A percentile compares a stretch with the other conserved stretches of the same genome.
Conservation (phyloP, 2,888 invertebrate genomes). For the Ectobius pallidus region DNA sequence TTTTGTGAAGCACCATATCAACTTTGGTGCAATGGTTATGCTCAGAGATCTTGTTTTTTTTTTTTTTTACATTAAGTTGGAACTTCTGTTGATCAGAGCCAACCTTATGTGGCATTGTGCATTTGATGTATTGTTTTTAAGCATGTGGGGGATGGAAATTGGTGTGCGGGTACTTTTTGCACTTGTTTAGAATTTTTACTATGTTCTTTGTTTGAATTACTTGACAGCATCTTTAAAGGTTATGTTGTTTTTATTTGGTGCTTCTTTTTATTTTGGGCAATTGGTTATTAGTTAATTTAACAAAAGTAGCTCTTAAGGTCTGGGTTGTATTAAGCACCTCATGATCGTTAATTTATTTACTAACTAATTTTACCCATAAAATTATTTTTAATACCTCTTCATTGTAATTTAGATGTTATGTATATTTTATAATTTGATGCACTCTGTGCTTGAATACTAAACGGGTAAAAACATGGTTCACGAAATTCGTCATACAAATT, state of each 20-base stretch:
- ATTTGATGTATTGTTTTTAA: slow-evolving; percentile 38
- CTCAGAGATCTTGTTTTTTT: slow-evolving; percentile 28
- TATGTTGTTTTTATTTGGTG: slow-evolving; percentile 38
- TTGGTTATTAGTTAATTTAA: slow-evolving; percentile 40
- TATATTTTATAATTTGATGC: slow-evolving; percentile 37
- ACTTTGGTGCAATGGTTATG: slow-evolving; percentile 7
- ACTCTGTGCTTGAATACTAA: slow-evolving; percentile 40
- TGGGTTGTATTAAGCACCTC: slow-evolving; percentile 37
- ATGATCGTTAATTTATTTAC: slow-evolving; percentile 38
- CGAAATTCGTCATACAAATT: slow-evolving; percentile 9
- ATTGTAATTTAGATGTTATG: slow-evolving; percentile 27
- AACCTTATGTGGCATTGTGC: slow-evolving; percentile 21
- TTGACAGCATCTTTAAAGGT: slow-evolving; percentile 35
- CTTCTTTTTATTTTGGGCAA: slow-evolving; percentile 42
- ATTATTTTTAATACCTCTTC: slow-evolving; percentile 37
- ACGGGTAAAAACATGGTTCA: slow-evolving; percentile 40
- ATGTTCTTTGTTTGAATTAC: slow-evolving; percentile 39
- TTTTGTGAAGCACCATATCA: slow-evolving; percentile 2
- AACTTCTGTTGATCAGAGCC: slow-evolving; percentile 40
- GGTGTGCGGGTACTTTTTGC: slow-evolving; percentile 43
- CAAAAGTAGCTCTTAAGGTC: slow-evolving; percentile 41
- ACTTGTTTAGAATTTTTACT: slow-evolving; percentile 39
- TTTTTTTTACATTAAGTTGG: slow-evolving; percentile 27
- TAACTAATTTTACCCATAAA: slow-evolving; percentile 38
- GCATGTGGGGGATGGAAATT: slow-evolving; percentile 43